These are phyloP conservation scores for Melanotaenia maccullochi DNA, from an alignment of 2,797 vertebrate species.

Conservation along the genomic window DNA sequence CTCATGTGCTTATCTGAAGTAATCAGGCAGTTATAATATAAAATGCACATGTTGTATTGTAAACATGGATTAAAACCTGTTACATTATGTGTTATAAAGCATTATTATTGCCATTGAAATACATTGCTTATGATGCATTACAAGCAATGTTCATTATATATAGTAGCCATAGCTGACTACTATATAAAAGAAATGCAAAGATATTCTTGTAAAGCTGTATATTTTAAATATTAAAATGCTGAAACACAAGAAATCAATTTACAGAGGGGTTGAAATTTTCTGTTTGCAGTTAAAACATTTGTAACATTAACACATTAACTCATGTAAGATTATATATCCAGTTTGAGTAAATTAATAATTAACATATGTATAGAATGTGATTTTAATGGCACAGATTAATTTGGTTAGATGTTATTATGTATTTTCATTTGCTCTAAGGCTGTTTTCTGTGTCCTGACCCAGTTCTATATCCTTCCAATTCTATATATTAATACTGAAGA, in stretches of 20 bases:
- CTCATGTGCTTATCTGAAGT: neutral
- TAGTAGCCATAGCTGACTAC: no score
- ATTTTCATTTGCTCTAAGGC: no score
- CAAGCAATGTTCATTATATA: no score
- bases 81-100: neutral
- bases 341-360: neutral
- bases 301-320: no score
- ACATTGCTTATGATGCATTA: no score
- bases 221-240: no score
- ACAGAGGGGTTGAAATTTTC: neutral
- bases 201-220: no score
- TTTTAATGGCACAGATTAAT: neutral
- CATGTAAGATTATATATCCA: neutral
- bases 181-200: neutral
- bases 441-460: neutral
- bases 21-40: no score
- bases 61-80: neutral
- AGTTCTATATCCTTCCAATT: neutral
- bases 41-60: neutral
- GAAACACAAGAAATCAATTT: neutral
- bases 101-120: no score
- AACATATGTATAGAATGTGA: neutral
- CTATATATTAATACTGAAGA: neutral
- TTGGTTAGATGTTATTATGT: neutral
- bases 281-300: neutral